Base-by-base conservation (phyloP, 1,140 invertebrate species). In the Ericerus pela region DNA sequence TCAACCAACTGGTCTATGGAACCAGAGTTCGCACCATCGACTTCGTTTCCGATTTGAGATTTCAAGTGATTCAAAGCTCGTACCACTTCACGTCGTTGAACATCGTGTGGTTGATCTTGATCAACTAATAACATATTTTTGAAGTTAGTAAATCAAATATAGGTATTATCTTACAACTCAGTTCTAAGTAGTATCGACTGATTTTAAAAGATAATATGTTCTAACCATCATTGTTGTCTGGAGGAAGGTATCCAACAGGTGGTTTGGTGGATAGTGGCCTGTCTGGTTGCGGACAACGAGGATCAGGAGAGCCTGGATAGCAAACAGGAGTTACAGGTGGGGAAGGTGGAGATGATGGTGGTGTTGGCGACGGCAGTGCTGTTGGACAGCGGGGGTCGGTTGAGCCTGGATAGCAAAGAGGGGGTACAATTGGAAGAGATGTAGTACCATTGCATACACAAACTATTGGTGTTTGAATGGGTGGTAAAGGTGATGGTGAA, bases 251-350 rank as follows among this genome's bases (percentile, higher is more conserved):
- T 60, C 61, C 36, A 38, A 37, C 58, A 11, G 63, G 54, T 55
- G 57, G 43, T 29, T 22, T 2, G 47, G 59, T 31, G 14, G 61
- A 53, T 33, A 57, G 58, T 20, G 43, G 41, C 12, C 60, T 54
- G 51, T 62, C 65, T 2, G 70, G 64, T 30, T 59, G 58, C 8
- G 59, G 57, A 56, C 67, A 66, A 37, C 65, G 51, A 24, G 65
- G 64, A 60, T 66, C 63, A 33, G 18, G 59, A 2, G 61, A 62
- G 0, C 66, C 65, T n/a, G 61, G 63, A 56, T 61, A 62, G 41
- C 62, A 74, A 2, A 62, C 66, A 22, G 59, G 30, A 28, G 47
- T 43, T 20, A 55, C 55, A 27, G 56, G 43, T 54, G 59, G 59
- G 51, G n/a, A 31, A 37, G 43, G 36, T 18, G 62, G 57, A n/a